Base-by-base conservation (phyloP, 2,797 vertebrate species). In the Gallinago stenura region DNA sequence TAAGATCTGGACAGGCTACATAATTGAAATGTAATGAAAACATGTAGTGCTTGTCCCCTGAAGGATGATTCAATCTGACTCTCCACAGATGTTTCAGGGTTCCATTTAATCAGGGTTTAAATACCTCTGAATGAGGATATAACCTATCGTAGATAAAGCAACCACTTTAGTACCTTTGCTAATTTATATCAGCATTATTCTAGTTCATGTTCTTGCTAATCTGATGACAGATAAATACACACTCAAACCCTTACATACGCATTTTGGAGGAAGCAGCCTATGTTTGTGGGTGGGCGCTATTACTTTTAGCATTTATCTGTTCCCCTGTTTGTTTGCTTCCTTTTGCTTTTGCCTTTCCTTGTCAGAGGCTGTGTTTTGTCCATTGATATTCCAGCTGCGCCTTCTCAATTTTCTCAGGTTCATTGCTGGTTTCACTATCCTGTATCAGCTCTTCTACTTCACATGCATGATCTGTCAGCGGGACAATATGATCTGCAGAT, bases 401-500 rank as follows among this genome's bases (percentile, higher is more conserved):
- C 43, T 68, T 70, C 87, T 93, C 76, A 77, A 33, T 79, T 90
- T 97, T 94, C 81, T 89, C 73, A 82, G 95, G 89, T 91, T 96
- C 84, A 18, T 68, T 92, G 86, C 81, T 89, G 58, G 78, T 91
- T 88, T 96, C 91, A 56, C 87, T 87, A 2, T 71, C 68, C 77
- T 78, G 37, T 68, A 62, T 83, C 80, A 78, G 83, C 91, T 94
- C 65, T 90, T 92, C 90, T 89, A 37, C 83, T 95, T 95, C 95
- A 87, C 70, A 72, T 72, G 39, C 46, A 69, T 95, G 91, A 80
- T 95, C 90, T 90, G 65, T 79, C 66, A 94, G 87, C 75, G 72
- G 65, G 90, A 96, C 81, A 70, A 69, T 89, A 93, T 89, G 91
- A 96, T 94, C 92, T 85, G 80, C 54, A 92, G 78, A 87, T 95